Evolutionary conservation across 2,113 vertebrate genomes (phyloP).

Genomic region (Vimba vimba): DNA sequence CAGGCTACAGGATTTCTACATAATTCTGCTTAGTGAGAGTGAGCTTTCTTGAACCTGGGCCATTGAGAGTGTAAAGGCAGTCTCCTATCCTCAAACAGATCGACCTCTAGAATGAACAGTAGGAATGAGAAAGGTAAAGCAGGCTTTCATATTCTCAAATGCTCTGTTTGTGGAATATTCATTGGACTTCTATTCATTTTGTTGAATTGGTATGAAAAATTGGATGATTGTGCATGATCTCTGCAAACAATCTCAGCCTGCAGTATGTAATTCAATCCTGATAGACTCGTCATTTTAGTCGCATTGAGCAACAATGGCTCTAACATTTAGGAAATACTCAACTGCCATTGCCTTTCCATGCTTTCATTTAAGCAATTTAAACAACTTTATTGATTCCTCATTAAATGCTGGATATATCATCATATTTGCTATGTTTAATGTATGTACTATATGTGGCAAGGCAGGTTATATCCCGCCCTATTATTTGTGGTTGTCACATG

Average conservation of each 20-base stretch:
- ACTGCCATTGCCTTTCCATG: background rate
- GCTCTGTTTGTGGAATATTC: background rate
- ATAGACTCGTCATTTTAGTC: background rate
- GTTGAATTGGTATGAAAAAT: background rate
- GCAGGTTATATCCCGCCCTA: no score
- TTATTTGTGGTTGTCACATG: no score
- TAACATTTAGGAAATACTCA: background rate
- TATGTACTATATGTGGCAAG: no score
- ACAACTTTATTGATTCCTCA: background rate
- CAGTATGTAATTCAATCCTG: background rate
- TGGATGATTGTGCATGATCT: constrained; percentile 15
- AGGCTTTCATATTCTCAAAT: background rate
- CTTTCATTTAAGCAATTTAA: background rate
- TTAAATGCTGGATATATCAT: background rate
- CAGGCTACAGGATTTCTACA: no score
- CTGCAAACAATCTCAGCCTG: constrained; percentile 1
- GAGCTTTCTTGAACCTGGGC: background rate
- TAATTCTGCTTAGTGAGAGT: background rate
- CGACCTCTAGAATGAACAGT: background rate
- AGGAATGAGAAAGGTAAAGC: background rate
- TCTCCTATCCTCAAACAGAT: background rate
- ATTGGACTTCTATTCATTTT: background rate
- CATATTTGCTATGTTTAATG: no score
- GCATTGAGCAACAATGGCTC: background rate
- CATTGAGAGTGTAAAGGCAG: background rate